Conservation (phyloP, 1,140 invertebrate genomes). For the Papilio aristodemus region DNA sequence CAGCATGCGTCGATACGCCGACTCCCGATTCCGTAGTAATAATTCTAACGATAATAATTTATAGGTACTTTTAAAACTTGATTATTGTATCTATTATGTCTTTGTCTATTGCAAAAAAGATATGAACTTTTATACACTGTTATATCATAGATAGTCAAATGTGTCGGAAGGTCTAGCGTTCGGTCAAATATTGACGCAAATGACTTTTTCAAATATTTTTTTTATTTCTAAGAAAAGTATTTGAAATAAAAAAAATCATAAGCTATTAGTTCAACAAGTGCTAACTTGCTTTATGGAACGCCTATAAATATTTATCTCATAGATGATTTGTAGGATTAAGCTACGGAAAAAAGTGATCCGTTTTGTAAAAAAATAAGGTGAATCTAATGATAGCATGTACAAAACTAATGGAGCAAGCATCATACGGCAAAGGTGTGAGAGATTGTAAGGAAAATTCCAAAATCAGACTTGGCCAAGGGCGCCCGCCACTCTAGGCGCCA, state of each 20-base stretch:
- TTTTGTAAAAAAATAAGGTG: not conserved
- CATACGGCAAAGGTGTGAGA: not conserved
- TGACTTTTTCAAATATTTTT: too few species aligned
- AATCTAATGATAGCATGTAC: not conserved
- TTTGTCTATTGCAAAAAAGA: slow-evolving; percentile 5
- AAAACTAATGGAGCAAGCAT: not conserved
- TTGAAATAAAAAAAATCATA: too few species aligned
- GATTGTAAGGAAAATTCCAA: slow-evolving; percentile 4
- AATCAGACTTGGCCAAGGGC: not conserved
- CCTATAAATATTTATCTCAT: too few species aligned
- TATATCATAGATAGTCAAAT: too few species aligned
- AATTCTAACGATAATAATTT: slow-evolving; percentile 1
- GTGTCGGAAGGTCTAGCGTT: too few species aligned
- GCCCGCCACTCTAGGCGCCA: not conserved
- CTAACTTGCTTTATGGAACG: too few species aligned
- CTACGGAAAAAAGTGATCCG: not conserved
- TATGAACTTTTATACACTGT: not conserved
- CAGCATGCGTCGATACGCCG: slow-evolving; percentile 41
- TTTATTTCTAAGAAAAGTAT: too few species aligned
- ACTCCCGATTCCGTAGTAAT: slow-evolving; percentile 34
- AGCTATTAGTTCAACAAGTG: too few species aligned
- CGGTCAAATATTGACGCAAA: too few species aligned
- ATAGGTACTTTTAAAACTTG: not conserved
- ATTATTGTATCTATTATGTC: not conserved
- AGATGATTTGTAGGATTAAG: not conserved